Evolutionary conservation across 2,797 vertebrate species (phyloP).

Genomic region (Enteromius argenteus): DNA sequence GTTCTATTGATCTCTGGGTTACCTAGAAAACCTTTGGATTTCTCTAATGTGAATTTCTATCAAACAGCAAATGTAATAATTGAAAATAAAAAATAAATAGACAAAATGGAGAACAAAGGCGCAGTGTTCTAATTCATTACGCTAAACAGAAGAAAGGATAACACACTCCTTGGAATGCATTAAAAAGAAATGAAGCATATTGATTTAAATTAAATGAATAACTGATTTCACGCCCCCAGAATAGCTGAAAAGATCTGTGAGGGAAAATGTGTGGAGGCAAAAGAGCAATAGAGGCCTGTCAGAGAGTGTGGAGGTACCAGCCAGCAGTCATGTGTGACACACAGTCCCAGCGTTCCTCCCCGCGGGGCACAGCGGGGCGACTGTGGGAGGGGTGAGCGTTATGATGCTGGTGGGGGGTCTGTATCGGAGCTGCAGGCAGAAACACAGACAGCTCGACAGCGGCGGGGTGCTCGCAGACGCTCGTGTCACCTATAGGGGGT

Average conservation of each 20-base stretch:
- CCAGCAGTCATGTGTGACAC: constrained; percentile 54
- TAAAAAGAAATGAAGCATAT: constrained; percentile 46
- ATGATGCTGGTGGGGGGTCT: constrained; percentile 40
- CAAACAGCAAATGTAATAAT: constrained; percentile 14
- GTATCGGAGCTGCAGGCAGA: constrained; percentile 46
- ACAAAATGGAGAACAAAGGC: constrained; percentile 15
- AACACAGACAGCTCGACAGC: constrained; percentile 41
- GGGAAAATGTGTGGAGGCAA: constrained; percentile 2
- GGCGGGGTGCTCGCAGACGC: constrained; percentile 22
- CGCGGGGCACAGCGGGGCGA: constrained; percentile 16
- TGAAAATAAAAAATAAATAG: constrained; percentile 17
- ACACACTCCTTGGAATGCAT: constrained; percentile 25
- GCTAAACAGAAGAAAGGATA: constrained; percentile 23
- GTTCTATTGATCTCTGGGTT: neutral
- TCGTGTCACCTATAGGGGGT: constrained; percentile 28
- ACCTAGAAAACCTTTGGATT: constrained; percentile 12
- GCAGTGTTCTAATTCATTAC: constrained; percentile 30
- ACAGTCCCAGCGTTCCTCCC: constrained; percentile 39
- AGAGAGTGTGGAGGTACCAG: constrained; percentile 40
- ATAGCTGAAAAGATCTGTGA: constrained; percentile 24
- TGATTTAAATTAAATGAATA: constrained; percentile 45
- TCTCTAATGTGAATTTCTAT: neutral
- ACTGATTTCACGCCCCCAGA: constrained; percentile 32
- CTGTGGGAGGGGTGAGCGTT: constrained; percentile 18
- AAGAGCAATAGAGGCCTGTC: constrained; percentile 32